Evolutionary conservation across 2,888 invertebrate genomes (phyloP).

Genomic region (Habroteleia sp.): DNA sequence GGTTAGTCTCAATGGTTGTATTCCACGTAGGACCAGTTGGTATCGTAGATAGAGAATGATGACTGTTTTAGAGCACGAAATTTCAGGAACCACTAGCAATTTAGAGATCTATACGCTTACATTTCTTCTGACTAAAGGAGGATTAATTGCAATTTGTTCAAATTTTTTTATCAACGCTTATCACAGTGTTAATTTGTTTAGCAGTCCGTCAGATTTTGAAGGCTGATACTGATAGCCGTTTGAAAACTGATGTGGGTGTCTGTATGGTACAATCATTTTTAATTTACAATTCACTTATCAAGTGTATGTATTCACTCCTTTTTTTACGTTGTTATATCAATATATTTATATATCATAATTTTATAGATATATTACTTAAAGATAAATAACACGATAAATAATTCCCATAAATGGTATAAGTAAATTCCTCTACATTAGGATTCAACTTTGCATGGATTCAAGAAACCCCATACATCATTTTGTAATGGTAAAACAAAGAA

Average conservation of each 20-base stretch:
- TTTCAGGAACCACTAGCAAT: slow-evolving; percentile 31
- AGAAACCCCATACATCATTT: neutral
- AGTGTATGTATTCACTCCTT: too few relatives aligned
- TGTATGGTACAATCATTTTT: too few relatives aligned
- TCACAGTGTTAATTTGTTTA: too few relatives aligned
- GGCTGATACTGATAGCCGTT: too few relatives aligned
- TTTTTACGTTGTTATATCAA: too few relatives aligned
- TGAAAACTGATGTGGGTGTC: too few relatives aligned
- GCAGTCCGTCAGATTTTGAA: too few relatives aligned
- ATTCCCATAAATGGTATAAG: slow-evolving; percentile 2
- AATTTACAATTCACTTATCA: too few relatives aligned
- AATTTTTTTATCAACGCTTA: neutral
- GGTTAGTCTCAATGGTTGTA: slow-evolving; percentile 62
- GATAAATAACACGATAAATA: neutral
- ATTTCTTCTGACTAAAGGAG: slow-evolving; percentile 7
- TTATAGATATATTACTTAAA: too few relatives aligned
- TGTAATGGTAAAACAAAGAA: neutral
- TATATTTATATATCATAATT: too few relatives aligned
- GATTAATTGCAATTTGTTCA: slow-evolving; percentile 17
- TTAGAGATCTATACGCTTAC: slow-evolving; percentile 38
- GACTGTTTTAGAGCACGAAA: slow-evolving; percentile 30
- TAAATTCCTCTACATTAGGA: slow-evolving; percentile 11
- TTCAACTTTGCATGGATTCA: slow-evolving; percentile 8
- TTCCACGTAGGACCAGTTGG: slow-evolving; percentile 22
- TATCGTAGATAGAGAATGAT: slow-evolving; percentile 32